Percentiles rank a stretch among this genome's conserved stretches.
These are phyloP conservation scores for Pristionchus fissidentatus DNA, from an alignment of 2,888 invertebrate genomes.

Conservation along the genomic window DNA sequence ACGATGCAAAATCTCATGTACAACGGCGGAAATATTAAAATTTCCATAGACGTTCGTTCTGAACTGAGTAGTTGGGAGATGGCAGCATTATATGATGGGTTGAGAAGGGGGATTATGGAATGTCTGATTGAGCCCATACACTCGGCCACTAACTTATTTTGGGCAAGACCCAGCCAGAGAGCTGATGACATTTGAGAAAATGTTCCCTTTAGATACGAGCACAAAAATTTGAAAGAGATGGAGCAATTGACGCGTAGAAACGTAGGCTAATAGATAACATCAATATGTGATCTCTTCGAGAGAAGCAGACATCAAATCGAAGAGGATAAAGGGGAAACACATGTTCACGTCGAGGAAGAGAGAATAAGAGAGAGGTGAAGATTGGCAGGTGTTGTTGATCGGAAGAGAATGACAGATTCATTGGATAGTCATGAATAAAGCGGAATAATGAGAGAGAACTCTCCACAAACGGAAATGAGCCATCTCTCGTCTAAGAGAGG, in stretches of 20 bases:
- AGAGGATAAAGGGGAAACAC: constrained; percentile 29
- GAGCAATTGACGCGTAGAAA: not conserved
- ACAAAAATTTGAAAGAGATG: not conserved
- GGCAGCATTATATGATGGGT: constrained; percentile 23
- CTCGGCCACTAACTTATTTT: constrained; percentile 31
- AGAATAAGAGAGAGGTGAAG: not conserved
- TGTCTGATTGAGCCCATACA: constrained; percentile 41
- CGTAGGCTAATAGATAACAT: not conserved
- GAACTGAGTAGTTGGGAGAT: not conserved
- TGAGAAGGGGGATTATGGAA: constrained; percentile 29
- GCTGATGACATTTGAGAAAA: constrained; percentile 5
- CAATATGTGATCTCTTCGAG: too few species aligned
- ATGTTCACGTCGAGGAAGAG: constrained; percentile 26
- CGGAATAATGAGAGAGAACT: constrained; percentile 22
- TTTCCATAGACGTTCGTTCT: not conserved
- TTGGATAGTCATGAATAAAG: constrained; percentile 37
- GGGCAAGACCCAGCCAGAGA: not conserved
- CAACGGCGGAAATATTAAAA: not conserved
- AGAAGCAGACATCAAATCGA: not conserved
- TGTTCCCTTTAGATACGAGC: not conserved
- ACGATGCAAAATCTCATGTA: not conserved
- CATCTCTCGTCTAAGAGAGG: constrained; percentile 18
- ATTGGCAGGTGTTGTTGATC: constrained; percentile 10
- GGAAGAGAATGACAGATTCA: constrained; percentile 30
- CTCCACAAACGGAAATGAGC: constrained; percentile 33